These are phyloP conservation scores for Actenoides hombroni DNA, from an alignment of 2,113 vertebrate genomes.

Conservation along the genomic window DNA sequence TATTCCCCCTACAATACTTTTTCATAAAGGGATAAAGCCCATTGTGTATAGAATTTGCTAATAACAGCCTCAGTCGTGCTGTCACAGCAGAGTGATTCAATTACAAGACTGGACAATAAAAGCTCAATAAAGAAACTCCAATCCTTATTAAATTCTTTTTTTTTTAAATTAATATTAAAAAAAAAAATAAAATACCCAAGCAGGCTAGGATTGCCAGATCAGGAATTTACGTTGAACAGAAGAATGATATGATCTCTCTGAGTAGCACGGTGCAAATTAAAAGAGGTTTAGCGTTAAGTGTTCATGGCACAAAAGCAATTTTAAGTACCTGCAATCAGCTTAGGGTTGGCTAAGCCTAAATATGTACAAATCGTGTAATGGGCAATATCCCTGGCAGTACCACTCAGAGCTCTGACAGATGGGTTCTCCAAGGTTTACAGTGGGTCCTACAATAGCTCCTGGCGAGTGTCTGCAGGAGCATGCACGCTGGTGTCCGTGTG, in stretches of 20 bases:
- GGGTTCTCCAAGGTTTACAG: background rate
- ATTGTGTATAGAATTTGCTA: constrained; percentile 56
- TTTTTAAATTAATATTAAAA: constrained; percentile 56
- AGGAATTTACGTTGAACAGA: constrained; percentile 71
- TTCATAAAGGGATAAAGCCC: constrained; percentile 69
- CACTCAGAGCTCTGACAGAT: constrained; percentile 53
- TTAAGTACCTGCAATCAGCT: constrained; percentile 88
- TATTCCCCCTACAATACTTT: constrained; percentile 69
- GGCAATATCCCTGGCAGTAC: constrained; percentile 82
- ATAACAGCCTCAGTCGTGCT: constrained; percentile 42
- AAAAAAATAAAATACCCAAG: background rate
- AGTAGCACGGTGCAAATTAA: constrained; percentile 85
- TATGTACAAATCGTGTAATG: constrained; percentile 84
- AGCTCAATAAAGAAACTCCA: constrained; percentile 62
- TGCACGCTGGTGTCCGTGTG: background rate
- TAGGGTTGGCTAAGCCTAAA: constrained; percentile 84
- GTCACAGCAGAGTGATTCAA: constrained; percentile 60
- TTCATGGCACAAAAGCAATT: constrained; percentile 82
- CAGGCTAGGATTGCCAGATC: constrained; percentile 62
- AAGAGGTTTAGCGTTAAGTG: constrained; percentile 85
- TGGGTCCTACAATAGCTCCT: background rate
- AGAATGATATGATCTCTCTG: constrained; percentile 77
- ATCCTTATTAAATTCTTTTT: constrained; percentile 67
- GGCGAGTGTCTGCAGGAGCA: background rate
- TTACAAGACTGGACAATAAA: constrained; percentile 62